Conservation (phyloP, 2,888 invertebrate genomes). For the Blastobasis adustella region DNA sequence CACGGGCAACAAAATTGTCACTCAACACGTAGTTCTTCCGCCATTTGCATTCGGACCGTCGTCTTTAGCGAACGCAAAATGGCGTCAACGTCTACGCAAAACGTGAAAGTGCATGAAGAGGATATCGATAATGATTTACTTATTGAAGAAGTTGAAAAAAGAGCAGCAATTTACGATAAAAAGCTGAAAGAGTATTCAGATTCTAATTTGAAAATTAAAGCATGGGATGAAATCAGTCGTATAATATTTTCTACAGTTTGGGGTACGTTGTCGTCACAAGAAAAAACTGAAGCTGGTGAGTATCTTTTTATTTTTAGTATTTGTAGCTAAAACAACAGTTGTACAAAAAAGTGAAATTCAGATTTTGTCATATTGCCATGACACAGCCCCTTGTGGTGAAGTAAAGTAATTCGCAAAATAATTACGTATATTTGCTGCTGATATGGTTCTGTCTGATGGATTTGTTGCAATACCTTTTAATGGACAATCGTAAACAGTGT, state of each 20-base stretch:
- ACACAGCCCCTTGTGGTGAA: neutral
- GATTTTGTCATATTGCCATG: conserved; percentile 2
- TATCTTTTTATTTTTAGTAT: too few relatives aligned
- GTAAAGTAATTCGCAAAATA: conserved; percentile 1
- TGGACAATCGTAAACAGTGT: conserved; percentile 3
- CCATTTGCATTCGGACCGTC: conserved; percentile 3
- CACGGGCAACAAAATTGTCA: conserved; percentile 5
- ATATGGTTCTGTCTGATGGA: conserved; percentile 1
- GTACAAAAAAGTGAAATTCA: conserved; percentile 1
- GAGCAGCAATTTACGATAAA: conserved; percentile 1
- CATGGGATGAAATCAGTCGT: conserved; percentile 2
- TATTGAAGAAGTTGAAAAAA: conserved; percentile 2
- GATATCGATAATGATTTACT: conserved; percentile 1
- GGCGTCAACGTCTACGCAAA: conserved; percentile 3
- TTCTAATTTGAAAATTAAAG: conserved; percentile 1
- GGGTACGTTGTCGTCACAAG: conserved; percentile 1
- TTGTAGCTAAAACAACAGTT: neutral
- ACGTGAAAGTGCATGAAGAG: neutral
- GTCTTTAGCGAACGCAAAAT: conserved; percentile 3
- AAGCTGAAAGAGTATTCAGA: conserved; percentile 2
- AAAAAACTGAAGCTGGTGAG: conserved; percentile 3
- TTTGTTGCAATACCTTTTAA: neutral
- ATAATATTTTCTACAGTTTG: conserved; percentile 2
- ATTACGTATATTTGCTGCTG: conserved; percentile 4
- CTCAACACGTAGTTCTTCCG: conserved; percentile 1